Conservation (phyloP, 2,888 invertebrate genomes). For the Apotomis betuletana region DNA sequence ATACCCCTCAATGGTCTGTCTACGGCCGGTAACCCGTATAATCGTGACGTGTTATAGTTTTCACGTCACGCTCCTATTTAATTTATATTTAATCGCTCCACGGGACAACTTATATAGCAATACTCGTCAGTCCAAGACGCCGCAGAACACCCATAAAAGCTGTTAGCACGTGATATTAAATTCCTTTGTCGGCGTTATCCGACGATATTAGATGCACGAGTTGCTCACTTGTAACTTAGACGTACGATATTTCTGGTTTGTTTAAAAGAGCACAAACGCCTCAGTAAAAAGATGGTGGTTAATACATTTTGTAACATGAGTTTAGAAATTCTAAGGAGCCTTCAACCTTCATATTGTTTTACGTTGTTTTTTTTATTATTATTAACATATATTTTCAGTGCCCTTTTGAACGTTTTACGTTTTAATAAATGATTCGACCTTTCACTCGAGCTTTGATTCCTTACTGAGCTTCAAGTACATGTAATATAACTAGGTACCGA, state of each 20-base stretch:
- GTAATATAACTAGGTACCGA: no score
- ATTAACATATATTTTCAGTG: slow-evolving; percentile 2
- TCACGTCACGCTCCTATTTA: no score
- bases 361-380: background rate
- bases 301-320: background rate
- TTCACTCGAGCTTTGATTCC: no score
- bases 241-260: background rate
- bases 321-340: background rate
- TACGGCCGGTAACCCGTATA: no score
- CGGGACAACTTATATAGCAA: background rate
- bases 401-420: no score
- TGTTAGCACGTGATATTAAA: slow-evolving; percentile 38
- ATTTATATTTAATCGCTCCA: slow-evolving; percentile 1
- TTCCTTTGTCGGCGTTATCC: slow-evolving; percentile 41
- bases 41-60: no score
- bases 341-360: slow-evolving; percentile 7
- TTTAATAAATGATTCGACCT: no score
- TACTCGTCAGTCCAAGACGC: slow-evolving; percentile 30
- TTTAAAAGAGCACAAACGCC: background rate
- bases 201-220: slow-evolving; percentile 38
- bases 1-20: no score
- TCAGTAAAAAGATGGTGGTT: background rate
- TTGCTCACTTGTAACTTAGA: slow-evolving; percentile 30
- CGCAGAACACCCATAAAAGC: slow-evolving; percentile 39
- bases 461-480: no score